These are phyloP conservation scores for Crax fasciolata DNA, from an alignment of 2,797 vertebrate species.

Conservation along the genomic window DNA sequence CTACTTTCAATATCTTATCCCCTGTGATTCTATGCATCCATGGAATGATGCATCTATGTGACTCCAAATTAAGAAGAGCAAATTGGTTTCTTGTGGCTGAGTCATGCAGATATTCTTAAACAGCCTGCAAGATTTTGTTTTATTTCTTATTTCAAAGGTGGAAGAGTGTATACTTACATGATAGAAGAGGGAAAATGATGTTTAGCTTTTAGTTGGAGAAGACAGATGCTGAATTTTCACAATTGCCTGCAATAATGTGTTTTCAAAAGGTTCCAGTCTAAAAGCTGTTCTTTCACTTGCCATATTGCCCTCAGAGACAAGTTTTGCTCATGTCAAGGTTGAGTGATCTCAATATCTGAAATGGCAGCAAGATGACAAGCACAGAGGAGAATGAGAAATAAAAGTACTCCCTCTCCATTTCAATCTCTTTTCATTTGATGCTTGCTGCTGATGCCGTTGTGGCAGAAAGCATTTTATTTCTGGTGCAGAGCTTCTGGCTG, in stretches of 20 bases:
- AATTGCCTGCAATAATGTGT: not conserved
- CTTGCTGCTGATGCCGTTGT: not conserved
- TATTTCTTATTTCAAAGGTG: not conserved
- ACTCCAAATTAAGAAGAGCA: not conserved
- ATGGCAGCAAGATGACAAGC: constrained; percentile 16
- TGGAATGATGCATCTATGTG: not conserved
- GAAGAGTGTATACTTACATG: rapidly evolving
- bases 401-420: not conserved
- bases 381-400: constrained; percentile 34
- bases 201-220: not conserved
- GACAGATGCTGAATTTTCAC: not conserved
- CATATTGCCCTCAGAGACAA: not conserved
- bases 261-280: not conserved
- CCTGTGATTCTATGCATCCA: not conserved
- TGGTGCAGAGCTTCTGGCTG: not conserved
- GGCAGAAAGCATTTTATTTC: constrained; percentile 2
- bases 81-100: not conserved
- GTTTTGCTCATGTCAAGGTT: constrained; percentile 20
- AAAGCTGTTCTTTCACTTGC: constrained; percentile 36
- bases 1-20: not conserved
- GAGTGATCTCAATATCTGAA: constrained; percentile 46
- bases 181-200: not conserved
- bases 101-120: not conserved
- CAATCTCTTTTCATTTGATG: constrained; percentile 26
- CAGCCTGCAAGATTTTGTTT: not conserved